Percentiles rank a stretch among this genome's conserved stretches.
phyloP scores from a whole-genome alignment of 2,888 invertebrate species.

The Athalia rosae region DNA sequence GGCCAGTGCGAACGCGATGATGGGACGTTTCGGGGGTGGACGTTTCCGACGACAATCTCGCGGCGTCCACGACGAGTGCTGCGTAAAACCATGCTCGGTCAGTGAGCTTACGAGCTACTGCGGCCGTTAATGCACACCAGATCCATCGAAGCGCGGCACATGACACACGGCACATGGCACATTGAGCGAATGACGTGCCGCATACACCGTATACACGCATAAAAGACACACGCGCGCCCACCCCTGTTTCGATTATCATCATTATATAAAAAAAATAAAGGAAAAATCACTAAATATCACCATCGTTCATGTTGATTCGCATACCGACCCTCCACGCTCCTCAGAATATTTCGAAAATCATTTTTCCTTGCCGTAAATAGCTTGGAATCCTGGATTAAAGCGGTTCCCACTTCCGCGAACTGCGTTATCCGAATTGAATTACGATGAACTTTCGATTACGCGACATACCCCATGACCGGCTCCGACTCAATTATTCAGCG shows the following conservation, averaged over 20 bases:
- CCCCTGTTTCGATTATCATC: neutral
- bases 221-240: neutral
- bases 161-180: slow-evolving; percentile 8
- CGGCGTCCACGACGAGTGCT: slow-evolving; percentile 74
- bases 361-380: too few relatives aligned
- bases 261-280: too few relatives aligned
- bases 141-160: neutral
- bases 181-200: neutral
- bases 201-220: neutral
- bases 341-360: too few relatives aligned
- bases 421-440: too few relatives aligned
- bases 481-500: too few relatives aligned
- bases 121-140: slow-evolving; percentile 52
- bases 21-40: slow-evolving; percentile 59
- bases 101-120: slow-evolving; percentile 71
- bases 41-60: slow-evolving; percentile 60
- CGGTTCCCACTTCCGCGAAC: too few relatives aligned
- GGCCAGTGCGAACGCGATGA: slow-evolving; percentile 64
- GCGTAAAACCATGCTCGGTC: slow-evolving; percentile 70
- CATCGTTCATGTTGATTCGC: too few relatives aligned
- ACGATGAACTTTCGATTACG: too few relatives aligned
- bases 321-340: too few relatives aligned
- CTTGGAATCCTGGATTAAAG: too few relatives aligned
- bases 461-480: too few relatives aligned
- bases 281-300: too few relatives aligned